These are phyloP conservation scores for Pelmatolapia mariae DNA, from an alignment of 2,113 vertebrate genomes.

Conservation along the genomic window DNA sequence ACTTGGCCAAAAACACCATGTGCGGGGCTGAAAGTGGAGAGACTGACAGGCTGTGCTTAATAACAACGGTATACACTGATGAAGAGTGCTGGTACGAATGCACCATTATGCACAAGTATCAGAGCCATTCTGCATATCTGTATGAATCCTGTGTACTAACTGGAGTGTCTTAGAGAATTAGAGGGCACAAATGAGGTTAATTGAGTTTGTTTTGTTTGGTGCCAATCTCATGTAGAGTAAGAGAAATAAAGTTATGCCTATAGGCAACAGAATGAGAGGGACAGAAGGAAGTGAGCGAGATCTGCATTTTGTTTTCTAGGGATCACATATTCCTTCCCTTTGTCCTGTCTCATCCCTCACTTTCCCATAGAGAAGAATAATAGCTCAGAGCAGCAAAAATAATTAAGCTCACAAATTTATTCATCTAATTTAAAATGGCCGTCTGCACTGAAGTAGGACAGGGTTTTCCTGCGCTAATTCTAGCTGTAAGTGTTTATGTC, in stretches of 20 bases:
- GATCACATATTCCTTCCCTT: conserved; percentile 27
- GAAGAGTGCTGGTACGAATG: not conserved
- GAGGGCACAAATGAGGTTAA: conserved; percentile 45
- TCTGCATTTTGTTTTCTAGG: conserved; percentile 57
- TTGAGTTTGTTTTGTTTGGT: conserved; percentile 59
- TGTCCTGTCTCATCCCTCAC: conserved; percentile 21
- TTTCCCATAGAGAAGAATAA: conserved; percentile 55
- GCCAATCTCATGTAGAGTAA: conserved; percentile 31
- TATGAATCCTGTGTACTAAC: not conserved
- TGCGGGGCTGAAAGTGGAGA: conserved; percentile 33
- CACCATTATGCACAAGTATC: not conserved
- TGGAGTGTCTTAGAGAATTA: not conserved
- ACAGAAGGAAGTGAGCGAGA: not conserved
- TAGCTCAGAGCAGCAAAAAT: conserved; percentile 70
- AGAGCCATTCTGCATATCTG: not conserved
- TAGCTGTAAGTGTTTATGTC: conserved; percentile 61
- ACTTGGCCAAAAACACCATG: conserved; percentile 40
- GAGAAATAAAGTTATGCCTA: conserved; percentile 45
- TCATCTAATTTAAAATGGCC: conserved; percentile 68
- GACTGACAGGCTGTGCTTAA: conserved; percentile 23
- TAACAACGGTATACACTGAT: not conserved
- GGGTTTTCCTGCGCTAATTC: conserved; percentile 48
- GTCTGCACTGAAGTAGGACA: conserved; percentile 23
- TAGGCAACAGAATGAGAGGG: conserved; percentile 3
- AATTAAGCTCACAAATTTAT: conserved; percentile 71